Percentiles rank a stretch among this genome's conserved stretches.
These are phyloP conservation scores for Drosophila maculinotata DNA, from an alignment of 2,888 invertebrate species.

Conservation along the genomic window DNA sequence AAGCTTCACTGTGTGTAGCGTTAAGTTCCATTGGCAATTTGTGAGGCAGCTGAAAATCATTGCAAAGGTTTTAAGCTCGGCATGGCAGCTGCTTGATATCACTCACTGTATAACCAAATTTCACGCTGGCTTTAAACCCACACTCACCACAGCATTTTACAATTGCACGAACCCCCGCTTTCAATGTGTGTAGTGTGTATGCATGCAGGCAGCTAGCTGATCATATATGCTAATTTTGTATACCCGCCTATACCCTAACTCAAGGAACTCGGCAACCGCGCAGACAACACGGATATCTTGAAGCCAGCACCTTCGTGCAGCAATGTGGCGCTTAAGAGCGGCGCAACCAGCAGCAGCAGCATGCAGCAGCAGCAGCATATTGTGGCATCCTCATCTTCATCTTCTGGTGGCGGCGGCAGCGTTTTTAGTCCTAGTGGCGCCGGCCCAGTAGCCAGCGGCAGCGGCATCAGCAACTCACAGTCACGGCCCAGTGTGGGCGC, in stretches of 20 bases:
- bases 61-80: conserved; percentile 12
- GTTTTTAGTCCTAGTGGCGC: conserved; percentile 69
- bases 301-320: conserved; percentile 87
- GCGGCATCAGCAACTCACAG: conserved; percentile 59
- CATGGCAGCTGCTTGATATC: conserved; percentile 33
- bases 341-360: conserved; percentile 83
- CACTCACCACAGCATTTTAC: background rate
- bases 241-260: background rate
- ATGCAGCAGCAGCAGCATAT: conserved; percentile 67
- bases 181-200: conserved; percentile 48
- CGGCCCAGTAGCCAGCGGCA: conserved; percentile 46
- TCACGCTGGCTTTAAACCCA: conserved; percentile 38
- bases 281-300: conserved; percentile 83
- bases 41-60: conserved; percentile 8
- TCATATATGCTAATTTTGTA: background rate
- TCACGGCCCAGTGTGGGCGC: conserved; percentile 82
- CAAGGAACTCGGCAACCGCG: conserved; percentile 84
- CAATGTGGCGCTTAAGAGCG: conserved; percentile 82
- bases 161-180: conserved; percentile 54
- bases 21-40: conserved; percentile 13
- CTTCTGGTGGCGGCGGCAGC: conserved; percentile 77
- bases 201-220: background rate
- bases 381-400: conserved; percentile 75
- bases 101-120: conserved; percentile 1
- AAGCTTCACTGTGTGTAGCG: conserved; percentile 1